Conservation (phyloP, 2,797 vertebrate genomes). For the Lepidocolaptes lacrymiger region DNA sequence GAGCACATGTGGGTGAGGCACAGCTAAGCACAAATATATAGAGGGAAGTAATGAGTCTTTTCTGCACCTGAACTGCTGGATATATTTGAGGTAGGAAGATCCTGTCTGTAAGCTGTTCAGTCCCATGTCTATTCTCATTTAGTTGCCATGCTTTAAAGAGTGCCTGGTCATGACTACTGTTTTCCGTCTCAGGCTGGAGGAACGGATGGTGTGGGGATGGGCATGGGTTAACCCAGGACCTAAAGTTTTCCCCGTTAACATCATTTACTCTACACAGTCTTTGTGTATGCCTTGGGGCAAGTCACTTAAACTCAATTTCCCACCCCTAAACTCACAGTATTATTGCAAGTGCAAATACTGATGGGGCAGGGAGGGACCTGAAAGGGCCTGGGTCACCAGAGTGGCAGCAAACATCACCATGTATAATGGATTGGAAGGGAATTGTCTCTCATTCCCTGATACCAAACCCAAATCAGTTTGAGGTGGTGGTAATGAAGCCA, state of each 20-base stretch:
- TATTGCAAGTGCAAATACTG: neutral
- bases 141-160: neutral
- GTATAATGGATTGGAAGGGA: neutral
- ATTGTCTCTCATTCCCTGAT: too few relatives aligned
- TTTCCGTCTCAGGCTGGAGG: neutral
- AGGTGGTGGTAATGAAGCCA: neutral
- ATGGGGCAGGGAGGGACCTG: neutral
- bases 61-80: neutral
- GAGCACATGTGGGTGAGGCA: neutral
- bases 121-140: neutral
- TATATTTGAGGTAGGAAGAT: conserved; percentile 4
- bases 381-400: neutral
- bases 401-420: neutral
- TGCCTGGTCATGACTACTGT: neutral
- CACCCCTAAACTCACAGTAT: neutral
- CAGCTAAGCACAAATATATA: neutral
- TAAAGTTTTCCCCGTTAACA: neutral
- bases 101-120: neutral
- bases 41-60: neutral
- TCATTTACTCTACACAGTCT: neutral
- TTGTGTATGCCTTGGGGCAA: neutral
- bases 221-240: neutral
- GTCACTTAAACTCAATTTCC: neutral
- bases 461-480: neutral
- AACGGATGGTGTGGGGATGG: neutral